These are phyloP conservation scores for Sphecodes monilicornis DNA, from an alignment of 2,888 invertebrate genomes.

Conservation along the genomic window DNA sequence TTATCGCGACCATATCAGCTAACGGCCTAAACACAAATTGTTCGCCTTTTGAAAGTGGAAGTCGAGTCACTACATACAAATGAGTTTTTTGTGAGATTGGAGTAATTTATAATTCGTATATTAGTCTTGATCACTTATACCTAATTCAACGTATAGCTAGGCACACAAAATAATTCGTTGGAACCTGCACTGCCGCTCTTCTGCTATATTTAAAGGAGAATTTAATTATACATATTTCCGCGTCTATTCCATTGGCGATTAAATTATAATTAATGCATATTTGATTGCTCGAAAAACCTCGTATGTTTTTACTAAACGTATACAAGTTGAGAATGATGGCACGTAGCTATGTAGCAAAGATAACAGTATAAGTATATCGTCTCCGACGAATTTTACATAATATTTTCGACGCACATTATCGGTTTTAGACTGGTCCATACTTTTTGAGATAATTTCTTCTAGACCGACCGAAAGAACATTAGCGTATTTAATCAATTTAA, in stretches of 20 bases:
- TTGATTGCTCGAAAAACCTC: neutral
- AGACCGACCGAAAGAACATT: too few relatives aligned
- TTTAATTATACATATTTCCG: neutral
- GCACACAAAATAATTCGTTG: neutral
- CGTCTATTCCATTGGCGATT: neutral
- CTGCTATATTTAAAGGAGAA: neutral
- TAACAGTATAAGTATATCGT: slow-evolving; percentile 37
- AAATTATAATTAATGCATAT: neutral
- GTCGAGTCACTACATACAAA: neutral
- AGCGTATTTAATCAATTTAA: neutral
- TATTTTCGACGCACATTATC: slow-evolving; percentile 32
- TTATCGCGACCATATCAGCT: neutral
- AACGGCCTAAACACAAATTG: neutral
- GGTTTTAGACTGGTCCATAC: neutral
- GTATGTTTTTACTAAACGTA: neutral
- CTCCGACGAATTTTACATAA: slow-evolving; percentile 5
- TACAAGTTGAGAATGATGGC: slow-evolving; percentile 5
- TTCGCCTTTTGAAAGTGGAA: neutral
- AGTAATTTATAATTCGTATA: neutral
- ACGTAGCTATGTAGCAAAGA: slow-evolving; percentile 24
- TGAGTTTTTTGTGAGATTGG: neutral
- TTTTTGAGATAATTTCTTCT: neutral
- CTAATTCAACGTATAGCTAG: neutral
- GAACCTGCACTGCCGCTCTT: neutral
- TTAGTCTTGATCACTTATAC: neutral